Conservation (phyloP, 2,797 vertebrate species). For the Gastrophryne carolinensis region DNA sequence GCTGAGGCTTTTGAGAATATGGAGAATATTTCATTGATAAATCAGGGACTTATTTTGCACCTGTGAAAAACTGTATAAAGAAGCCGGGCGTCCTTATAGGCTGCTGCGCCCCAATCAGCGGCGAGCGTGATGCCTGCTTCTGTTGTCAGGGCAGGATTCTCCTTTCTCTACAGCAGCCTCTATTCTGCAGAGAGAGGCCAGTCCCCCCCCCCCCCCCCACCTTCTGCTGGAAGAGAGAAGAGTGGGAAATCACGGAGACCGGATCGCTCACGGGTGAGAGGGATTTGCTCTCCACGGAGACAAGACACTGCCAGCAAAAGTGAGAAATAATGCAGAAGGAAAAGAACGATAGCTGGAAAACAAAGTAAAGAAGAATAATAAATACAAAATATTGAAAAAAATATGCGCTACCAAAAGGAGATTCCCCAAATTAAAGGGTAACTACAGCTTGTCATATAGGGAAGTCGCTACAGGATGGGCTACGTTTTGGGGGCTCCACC, state of each 20-base stretch:
- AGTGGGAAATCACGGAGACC: constrained; percentile 44
- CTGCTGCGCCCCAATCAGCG: constrained; percentile 28
- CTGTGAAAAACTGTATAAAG: constrained; percentile 45
- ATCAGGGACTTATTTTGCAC: constrained; percentile 44
- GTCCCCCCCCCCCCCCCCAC: background rate
- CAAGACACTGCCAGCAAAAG: no score
- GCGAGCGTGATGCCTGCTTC: constrained; percentile 3
- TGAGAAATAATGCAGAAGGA: no score
- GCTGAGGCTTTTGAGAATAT: background rate
- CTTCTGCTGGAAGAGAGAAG: constrained; percentile 15
- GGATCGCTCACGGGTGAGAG: constrained; percentile 54
- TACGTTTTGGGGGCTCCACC: no score
- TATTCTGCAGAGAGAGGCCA: constrained; percentile 54
- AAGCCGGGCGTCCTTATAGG: constrained; percentile 25
- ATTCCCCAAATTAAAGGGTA: no score
- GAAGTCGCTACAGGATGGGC: no score
- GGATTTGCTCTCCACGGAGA: no score
- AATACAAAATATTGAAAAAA: no score
- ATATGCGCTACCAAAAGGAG: no score
- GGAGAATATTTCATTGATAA: constrained; percentile 46
- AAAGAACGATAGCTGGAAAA: no score
- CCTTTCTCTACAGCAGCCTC: constrained; percentile 58
- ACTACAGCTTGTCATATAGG: no score
- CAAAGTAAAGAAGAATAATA: no score
- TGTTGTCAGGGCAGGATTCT: constrained; percentile 51